Base-by-base conservation (phyloP, 2,888 invertebrate species). In the Sicus ferrugineus region DNA sequence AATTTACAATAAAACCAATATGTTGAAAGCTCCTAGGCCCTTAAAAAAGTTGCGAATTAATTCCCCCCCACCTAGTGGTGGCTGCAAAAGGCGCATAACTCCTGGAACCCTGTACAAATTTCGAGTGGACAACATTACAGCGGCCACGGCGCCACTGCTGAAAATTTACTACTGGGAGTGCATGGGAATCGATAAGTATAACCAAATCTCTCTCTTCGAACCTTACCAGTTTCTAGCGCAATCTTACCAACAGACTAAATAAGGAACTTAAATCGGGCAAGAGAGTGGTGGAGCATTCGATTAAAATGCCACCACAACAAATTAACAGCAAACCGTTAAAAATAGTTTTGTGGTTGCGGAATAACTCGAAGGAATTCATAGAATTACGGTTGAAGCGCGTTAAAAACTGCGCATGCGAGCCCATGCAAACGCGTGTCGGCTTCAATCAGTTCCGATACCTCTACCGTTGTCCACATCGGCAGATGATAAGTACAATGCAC, bases 381-480 rank as follows among this genome's bases (percentile, higher is more conserved):
- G 70, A 70, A 1, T 9, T 82, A 6, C 71, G 70, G 0, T 23
- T 81, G 14, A 81, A 78, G 56, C 79, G 82, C 0, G 54, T 82
- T 1, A 75, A 81, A 68, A 80, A 82, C 64, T 82, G 82, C 14
- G 72, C 76, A 0, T 82, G 82, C 34, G 69, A 67, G 14, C 80
- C 77, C 0, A 3, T 71, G 46, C 72, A 79, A 68, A 82, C 82
- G 0, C 76, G 79, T 3, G 81, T 82, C 1, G 82, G 82, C 2
- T 82, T 82, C 65, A 82, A 82, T 72, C 82, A 81, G 64, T 82
- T 78, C 61, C 81, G 82, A 0, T 74, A 81, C 62, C 75, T 82
- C 2, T 82, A 76, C 67, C 80, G 81, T 34, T 82, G 82, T 31
- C 81, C 81, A 0, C 82, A 82, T 65, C 77, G 82, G 6, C 77